Evolutionary conservation across 2,888 invertebrate genomes (phyloP).

Genomic region (Cetonia aurata): DNA sequence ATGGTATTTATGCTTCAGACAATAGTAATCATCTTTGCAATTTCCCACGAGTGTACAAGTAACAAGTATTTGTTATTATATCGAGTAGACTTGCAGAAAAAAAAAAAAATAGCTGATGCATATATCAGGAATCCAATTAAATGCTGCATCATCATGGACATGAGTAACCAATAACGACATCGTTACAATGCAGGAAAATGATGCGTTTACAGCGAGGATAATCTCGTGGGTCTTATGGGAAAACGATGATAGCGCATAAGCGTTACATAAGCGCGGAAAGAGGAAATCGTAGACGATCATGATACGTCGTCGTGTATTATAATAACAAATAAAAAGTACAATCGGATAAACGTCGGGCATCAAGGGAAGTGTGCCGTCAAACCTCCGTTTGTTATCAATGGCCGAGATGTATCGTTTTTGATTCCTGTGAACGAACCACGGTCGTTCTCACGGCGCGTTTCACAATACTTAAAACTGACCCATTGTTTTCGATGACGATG

Average conservation of each 20-base stretch:
- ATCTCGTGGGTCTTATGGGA: neutral
- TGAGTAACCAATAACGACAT: constrained; percentile 32
- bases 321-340: constrained; percentile 2
- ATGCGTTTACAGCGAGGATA: constrained; percentile 10
- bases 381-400: constrained; percentile 24
- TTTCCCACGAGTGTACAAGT: constrained; percentile 17
- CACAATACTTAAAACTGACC: constrained; percentile 38
- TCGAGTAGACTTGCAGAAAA: constrained; percentile 1
- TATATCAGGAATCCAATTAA: constrained; percentile 14
- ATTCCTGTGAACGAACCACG: constrained; percentile 40
- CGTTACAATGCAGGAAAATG: constrained; percentile 14
- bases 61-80: constrained; percentile 13
- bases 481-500: constrained; percentile 33
- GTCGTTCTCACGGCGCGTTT: constrained; percentile 41
- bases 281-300: neutral
- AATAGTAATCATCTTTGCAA: constrained; percentile 4
- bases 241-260: constrained; percentile 23
- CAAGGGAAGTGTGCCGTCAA: constrained; percentile 33
- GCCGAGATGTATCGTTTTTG: constrained; percentile 21
- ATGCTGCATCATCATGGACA: constrained; percentile 23
- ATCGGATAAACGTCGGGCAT: constrained; percentile 3
- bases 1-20: constrained; percentile 11
- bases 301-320: neutral
- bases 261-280: neutral
- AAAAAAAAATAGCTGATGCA: constrained; percentile 5